Evolutionary conservation across 2,113 vertebrate genomes (phyloP).

Genomic region (Pelusios castaneus): DNA sequence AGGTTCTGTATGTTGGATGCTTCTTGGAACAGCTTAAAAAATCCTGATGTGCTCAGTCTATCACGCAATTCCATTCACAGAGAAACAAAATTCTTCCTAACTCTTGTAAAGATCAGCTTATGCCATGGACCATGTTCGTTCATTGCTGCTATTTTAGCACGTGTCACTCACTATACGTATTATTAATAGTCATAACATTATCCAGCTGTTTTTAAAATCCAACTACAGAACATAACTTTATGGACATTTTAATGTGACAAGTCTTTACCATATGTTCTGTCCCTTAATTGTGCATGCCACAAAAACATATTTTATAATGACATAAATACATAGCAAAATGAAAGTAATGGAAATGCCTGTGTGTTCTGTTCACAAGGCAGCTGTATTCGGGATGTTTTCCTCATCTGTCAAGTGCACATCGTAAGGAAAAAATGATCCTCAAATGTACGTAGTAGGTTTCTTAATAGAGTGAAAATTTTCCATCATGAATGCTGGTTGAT

Average conservation of each 20-base stretch:
- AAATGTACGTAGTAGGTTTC: not conserved
- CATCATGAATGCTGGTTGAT: not conserved
- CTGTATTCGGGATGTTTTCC: slow-evolving; percentile 12
- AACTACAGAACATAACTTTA: not conserved
- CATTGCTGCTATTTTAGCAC: not conserved
- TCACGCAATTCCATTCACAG: not conserved
- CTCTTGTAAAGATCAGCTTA: not conserved
- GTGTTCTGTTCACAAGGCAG: slow-evolving; percentile 32
- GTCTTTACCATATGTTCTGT: slow-evolving; percentile 34
- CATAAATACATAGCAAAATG: slow-evolving; percentile 49
- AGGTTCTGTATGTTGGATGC: not conserved
- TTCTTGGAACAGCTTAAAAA: not conserved
- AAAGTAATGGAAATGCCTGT: slow-evolving; percentile 56
- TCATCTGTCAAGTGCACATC: slow-evolving; percentile 48
- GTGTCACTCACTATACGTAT: not conserved
- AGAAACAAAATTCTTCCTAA: accelerated
- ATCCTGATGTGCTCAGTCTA: not conserved
- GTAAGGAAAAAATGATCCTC: not conserved
- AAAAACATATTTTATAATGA: slow-evolving; percentile 32
- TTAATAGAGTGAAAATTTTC: not conserved
- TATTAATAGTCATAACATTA: not conserved
- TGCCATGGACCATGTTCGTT: not conserved
- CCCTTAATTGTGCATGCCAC: slow-evolving; percentile 10
- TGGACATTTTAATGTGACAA: not conserved
- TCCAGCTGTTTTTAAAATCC: not conserved